Conservation (phyloP, 1,140 invertebrate genomes). For the Heterodera schachtii region DNA sequence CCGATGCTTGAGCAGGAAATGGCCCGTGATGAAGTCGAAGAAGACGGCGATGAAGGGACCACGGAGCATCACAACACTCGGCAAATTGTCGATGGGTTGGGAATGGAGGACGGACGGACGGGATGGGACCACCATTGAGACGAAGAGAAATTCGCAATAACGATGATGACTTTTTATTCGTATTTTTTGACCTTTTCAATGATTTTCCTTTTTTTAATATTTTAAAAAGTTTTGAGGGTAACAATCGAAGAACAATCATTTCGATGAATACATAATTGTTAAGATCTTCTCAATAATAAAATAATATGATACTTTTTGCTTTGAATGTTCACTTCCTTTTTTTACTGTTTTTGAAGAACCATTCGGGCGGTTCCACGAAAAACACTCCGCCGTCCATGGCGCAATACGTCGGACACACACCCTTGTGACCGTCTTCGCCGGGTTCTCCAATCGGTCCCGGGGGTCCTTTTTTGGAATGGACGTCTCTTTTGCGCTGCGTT, state of each 20-base stretch:
- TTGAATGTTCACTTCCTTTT: background rate
- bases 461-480: background rate
- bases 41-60: background rate
- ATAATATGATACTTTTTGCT: too few relatives aligned
- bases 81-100: background rate
- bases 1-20: constrained; percentile 19
- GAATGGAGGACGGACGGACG: background rate
- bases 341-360: constrained; percentile 52
- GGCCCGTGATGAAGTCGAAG: background rate
- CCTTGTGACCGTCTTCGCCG: constrained; percentile 55
- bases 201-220: too few relatives aligned
- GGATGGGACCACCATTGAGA: constrained; percentile 1
- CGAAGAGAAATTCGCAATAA: too few relatives aligned
- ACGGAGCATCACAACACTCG: background rate
- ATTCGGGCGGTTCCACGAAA: constrained; percentile 56
- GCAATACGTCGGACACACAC: constrained; percentile 63
- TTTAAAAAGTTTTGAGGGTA: too few relatives aligned
- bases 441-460: constrained; percentile 45
- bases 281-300: too few relatives aligned
- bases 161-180: too few relatives aligned
- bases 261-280: too few relatives aligned
- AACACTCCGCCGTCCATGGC: constrained; percentile 57
- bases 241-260: too few relatives aligned
- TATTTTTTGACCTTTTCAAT: too few relatives aligned
- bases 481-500: background rate